Percentiles rank a stretch among this genome's conserved stretches.
Evolutionary conservation across 2,888 invertebrate genomes (phyloP).

Genomic region (Argyresthia albistria): DNA sequence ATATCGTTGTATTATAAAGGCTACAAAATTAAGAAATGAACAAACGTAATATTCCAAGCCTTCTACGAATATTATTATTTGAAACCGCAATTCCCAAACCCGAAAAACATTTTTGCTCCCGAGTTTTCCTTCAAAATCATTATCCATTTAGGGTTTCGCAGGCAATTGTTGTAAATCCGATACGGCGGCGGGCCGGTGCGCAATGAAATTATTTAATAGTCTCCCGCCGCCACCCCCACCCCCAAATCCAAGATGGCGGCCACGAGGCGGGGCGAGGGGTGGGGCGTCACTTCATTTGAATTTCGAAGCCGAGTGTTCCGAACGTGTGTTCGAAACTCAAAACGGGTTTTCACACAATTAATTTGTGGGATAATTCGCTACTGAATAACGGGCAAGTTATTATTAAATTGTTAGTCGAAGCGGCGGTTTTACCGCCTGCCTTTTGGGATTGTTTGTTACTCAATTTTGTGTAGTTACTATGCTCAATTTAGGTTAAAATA

Average conservation of each 20-base stretch:
- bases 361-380: conserved; percentile 58
- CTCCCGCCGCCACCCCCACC: conserved; percentile 42
- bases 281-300: conserved; percentile 70
- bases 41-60: too few relatives aligned
- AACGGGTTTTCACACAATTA: conserved; percentile 68
- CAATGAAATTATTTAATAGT: conserved; percentile 72
- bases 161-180: conserved; percentile 71
- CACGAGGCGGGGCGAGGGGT: conserved; percentile 58
- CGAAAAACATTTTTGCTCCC: background rate
- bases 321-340: conserved; percentile 52
- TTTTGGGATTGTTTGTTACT: background rate
- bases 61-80: background rate
- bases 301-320: conserved; percentile 63
- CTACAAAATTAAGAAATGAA: too few relatives aligned
- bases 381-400: conserved; percentile 4
- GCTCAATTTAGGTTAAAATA: too few relatives aligned
- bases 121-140: conserved; percentile 24
- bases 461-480: too few relatives aligned
- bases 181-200: conserved; percentile 63
- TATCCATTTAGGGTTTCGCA: conserved; percentile 67
- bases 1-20: too few relatives aligned
- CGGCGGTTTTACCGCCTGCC: background rate
- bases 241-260: conserved; percentile 58
- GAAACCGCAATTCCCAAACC: background rate
- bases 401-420: conserved; percentile 24